phyloP scores from a whole-genome alignment of 2,113 vertebrate genomes.

The Crotalus tigris region DNA sequence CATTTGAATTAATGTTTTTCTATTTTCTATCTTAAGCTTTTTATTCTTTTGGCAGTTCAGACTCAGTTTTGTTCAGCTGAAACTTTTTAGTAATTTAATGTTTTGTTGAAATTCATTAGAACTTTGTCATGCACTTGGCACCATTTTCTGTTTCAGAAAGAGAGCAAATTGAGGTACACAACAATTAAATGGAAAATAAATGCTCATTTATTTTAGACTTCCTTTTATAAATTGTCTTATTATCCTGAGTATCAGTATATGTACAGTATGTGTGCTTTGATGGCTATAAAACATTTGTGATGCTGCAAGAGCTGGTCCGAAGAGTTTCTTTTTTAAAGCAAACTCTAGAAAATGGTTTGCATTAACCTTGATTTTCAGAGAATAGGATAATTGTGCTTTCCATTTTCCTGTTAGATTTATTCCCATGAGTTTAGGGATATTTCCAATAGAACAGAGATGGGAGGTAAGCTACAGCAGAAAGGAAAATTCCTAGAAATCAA shows the following conservation, averaged over 20 bases:
- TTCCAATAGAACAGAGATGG: background rate
- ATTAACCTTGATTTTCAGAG: background rate
- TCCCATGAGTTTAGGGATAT: background rate
- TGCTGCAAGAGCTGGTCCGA: background rate
- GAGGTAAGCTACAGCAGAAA: background rate
- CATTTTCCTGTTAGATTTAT: background rate
- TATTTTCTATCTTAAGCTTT: background rate
- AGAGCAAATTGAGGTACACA: background rate
- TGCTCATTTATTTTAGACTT: conserved; percentile 11
- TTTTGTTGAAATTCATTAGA: background rate
- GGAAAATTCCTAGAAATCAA: background rate
- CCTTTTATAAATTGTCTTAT: conserved; percentile 43
- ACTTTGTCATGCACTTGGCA: background rate
- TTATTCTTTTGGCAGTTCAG: background rate
- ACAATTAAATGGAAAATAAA: background rate
- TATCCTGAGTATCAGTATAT: background rate
- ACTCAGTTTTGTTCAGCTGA: background rate
- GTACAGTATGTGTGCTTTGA: background rate
- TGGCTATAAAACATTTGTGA: background rate
- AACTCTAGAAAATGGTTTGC: background rate
- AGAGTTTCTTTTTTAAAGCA: background rate
- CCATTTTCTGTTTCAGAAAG: background rate
- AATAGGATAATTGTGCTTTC: background rate
- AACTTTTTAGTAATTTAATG: background rate
- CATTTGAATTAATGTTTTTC: background rate